Evolutionary conservation across 2,797 vertebrate genomes (phyloP), one percentile per base, ranked within the genome.

Genomic region (Gobionotothen gibberifrons): DNA sequence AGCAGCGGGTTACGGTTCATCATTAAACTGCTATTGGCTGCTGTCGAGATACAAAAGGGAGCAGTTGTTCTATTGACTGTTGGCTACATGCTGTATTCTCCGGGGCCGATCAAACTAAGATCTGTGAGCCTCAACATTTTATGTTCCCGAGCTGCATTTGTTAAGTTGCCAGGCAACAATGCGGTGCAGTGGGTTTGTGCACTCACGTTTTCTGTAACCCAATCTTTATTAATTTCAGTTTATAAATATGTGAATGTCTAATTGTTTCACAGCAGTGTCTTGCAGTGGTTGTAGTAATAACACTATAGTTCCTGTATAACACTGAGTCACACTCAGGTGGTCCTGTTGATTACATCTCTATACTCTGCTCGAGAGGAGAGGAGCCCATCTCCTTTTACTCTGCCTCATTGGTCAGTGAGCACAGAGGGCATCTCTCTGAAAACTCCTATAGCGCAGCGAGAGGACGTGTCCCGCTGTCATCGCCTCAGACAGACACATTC

Each of bases 121-220:
- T 81, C 39, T 74, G 48, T 59, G 57, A 72, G 57, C 56, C 44
- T 84, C 63, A 55, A 81, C 76, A 48, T 83, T 78, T 83, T 82
- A 74, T 56, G 86, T 83, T 76, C 49, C 79, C 16, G 55, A 72
- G 74, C 62, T 85, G 81, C 86, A 90, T 91, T 87, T 71, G 82
- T 85, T 84, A 89, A 88, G 92, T 92, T 93, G 92, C 93, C 90
- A 89, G 87, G 93, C 91, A 93, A 93, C 91, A 87, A 87, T 75
- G 73, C 64, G 73, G 79, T 49, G 85, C 59, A 36, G 11, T 53
- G 72, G 76, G 71, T 73, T 81, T 78, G 73, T 65, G 73, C 76
- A 21, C 57, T 86, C 82, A 56, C 36, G 43, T 85, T 80, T 26
- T 68, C 74, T 75, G 75, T 59, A 76, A 59, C 16, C 78, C 19